A percentile compares a stretch with the other conserved stretches of the same genome.
These are phyloP conservation scores for Crocallis elinguaria DNA, from an alignment of 2,888 invertebrate genomes.

Conservation along the genomic window DNA sequence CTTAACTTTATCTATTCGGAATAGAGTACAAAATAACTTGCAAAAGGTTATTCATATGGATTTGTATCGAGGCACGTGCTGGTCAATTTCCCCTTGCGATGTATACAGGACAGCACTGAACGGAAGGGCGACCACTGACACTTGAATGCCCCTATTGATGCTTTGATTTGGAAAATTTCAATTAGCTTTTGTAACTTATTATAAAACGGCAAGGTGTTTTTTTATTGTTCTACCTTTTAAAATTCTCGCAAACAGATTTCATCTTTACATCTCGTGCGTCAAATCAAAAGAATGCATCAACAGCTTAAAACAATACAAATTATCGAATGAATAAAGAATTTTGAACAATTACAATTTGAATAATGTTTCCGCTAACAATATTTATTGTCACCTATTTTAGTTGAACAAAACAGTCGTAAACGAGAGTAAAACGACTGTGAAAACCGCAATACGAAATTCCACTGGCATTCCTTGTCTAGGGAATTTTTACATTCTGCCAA, in stretches of 20 bases:
- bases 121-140: slow-evolving; percentile 31
- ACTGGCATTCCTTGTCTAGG: slow-evolving; percentile 21
- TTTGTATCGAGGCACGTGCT: slow-evolving; percentile 54
- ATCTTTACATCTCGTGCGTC: no score
- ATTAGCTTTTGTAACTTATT: no score
- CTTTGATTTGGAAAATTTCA: neutral
- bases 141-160: slow-evolving; percentile 15
- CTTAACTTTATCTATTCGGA: slow-evolving; percentile 34
- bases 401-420: slow-evolving; percentile 32
- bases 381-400: slow-evolving; percentile 34
- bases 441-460: slow-evolving; percentile 31
- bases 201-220: no score
- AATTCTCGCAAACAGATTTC: no score
- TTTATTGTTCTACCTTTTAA: no score
- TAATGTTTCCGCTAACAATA: slow-evolving; percentile 25
- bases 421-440: slow-evolving; percentile 26
- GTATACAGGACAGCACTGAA: slow-evolving; percentile 26
- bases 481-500: slow-evolving; percentile 33
- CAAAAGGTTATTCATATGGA: slow-evolving; percentile 21
- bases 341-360: slow-evolving; percentile 26
- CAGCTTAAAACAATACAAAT: slow-evolving; percentile 10
- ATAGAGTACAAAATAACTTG: slow-evolving; percentile 37
- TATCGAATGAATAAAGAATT: slow-evolving; percentile 19
- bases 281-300: slow-evolving; percentile 14
- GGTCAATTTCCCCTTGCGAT: slow-evolving; percentile 60